phyloP scores from a whole-genome alignment of 2,113 vertebrate species.

The Cyprinodon variegatus region DNA sequence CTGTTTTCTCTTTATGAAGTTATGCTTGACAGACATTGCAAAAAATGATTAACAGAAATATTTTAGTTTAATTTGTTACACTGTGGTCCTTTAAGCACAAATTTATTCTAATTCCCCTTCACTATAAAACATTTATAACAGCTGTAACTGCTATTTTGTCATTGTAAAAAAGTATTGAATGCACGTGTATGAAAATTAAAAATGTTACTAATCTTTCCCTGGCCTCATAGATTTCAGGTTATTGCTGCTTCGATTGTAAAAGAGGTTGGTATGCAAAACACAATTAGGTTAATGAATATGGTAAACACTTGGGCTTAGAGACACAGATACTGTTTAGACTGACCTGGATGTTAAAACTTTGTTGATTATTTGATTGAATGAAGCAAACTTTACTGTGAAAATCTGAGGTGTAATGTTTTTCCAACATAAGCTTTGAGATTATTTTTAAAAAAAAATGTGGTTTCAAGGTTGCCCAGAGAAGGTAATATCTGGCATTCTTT shows the following conservation, averaged over 20 bases:
- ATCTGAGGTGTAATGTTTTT: constrained; percentile 61
- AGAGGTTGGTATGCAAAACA: constrained; percentile 58
- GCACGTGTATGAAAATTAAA: background rate
- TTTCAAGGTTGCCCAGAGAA: constrained; percentile 62
- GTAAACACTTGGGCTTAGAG: constrained; percentile 62
- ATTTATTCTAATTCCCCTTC: background rate
- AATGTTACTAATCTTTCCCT: constrained; percentile 15
- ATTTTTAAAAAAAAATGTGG: constrained; percentile 60
- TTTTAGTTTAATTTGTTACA: background rate
- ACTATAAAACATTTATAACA: constrained; percentile 14
- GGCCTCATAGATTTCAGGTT: constrained; percentile 45
- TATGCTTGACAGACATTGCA: background rate
- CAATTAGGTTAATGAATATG: constrained; percentile 64
- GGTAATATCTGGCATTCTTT: constrained; percentile 17
- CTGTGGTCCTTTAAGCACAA: background rate
- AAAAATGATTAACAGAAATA: background rate
- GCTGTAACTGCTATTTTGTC: background rate
- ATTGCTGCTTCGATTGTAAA: constrained; percentile 48
- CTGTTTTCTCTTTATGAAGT: background rate
- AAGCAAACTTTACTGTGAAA: constrained; percentile 70
- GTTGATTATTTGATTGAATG: constrained; percentile 1
- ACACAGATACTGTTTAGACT: constrained; percentile 42
- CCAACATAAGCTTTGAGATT: constrained; percentile 60
- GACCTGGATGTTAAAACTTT: constrained; percentile 64
- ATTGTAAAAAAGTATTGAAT: constrained; percentile 6